Conservation (phyloP, 37 sponge, comb jelly and placozoan species). For the Diacarnus erythraeanus region DNA sequence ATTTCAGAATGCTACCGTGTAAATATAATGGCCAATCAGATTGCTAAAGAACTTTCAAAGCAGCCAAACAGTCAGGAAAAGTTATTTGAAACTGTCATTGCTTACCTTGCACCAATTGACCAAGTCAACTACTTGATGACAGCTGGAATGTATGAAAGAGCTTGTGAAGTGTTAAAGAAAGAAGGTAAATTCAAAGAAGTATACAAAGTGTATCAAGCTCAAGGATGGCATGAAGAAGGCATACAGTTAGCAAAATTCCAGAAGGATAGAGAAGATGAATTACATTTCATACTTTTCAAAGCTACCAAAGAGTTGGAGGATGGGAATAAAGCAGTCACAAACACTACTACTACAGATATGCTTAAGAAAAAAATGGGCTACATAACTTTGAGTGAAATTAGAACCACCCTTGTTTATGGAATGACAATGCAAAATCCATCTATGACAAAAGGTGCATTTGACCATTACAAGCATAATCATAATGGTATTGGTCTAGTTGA, state of each 20-base stretch:
- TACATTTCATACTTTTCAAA: not conserved
- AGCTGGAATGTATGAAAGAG: conserved; percentile 2
- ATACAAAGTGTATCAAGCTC: conserved; percentile 12
- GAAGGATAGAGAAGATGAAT: not conserved
- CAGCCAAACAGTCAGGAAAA: not conserved
- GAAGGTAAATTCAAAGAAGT: conserved; percentile 5
- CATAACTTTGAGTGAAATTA: not conserved
- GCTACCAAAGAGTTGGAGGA: not conserved
- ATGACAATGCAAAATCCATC: not conserved
- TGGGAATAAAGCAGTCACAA: not conserved
- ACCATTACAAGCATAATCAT: not conserved
- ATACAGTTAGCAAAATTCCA: not conserved
- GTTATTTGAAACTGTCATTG: not conserved
- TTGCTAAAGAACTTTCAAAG: not conserved
- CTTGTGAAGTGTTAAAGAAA: conserved; percentile 8
- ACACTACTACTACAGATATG: not conserved
- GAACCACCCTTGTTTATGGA: conserved; percentile 12
- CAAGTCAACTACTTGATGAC: conserved; percentile 11
- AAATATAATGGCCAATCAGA: no score
- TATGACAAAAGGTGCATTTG: not conserved
- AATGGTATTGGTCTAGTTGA: conserved; percentile 5
- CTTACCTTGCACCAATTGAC: conserved; percentile 2
- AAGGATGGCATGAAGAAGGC: conserved; percentile 30
- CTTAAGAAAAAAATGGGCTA: not conserved
- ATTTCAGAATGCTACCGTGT: conserved; percentile 1